Percentiles rank a stretch among this genome's conserved stretches.
Evolutionary conservation across 2,797 vertebrate species (phyloP).

Genomic region (Karalla daura): DNA sequence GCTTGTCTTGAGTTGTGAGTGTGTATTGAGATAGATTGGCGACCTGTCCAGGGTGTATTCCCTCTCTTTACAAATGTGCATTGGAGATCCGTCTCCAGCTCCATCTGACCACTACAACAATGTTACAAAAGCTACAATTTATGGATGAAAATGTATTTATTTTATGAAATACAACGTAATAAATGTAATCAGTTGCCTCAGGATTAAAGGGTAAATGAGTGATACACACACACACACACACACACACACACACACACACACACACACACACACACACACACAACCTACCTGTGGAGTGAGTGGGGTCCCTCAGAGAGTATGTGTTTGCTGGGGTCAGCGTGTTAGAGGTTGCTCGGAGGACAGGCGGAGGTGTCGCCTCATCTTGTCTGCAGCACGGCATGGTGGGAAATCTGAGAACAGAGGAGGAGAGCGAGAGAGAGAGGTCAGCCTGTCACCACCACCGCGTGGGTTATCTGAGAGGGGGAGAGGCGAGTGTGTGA

Average conservation of each 20-base stretch:
- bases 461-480: constrained; percentile 44
- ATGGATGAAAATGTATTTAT: no score
- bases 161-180: no score
- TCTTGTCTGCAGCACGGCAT: constrained; percentile 64
- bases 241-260: neutral
- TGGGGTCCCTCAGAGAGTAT: neutral
- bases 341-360: constrained; percentile 52
- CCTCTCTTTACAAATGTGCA: no score
- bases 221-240: neutral
- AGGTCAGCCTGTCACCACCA: constrained; percentile 62
- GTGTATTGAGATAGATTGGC: no score
- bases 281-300: constrained; percentile 15
- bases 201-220: neutral
- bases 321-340: constrained; percentile 36
- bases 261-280: neutral
- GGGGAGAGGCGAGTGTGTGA: neutral
- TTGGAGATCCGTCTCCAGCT: no score
- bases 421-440: constrained; percentile 20
- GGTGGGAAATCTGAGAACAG: constrained; percentile 61
- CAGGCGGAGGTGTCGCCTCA: constrained; percentile 53
- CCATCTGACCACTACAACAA: no score
- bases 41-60: no score
- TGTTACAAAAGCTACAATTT: no score
- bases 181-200: no score
- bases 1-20: no score